phyloP scores from a whole-genome alignment of 2,797 vertebrate species.

The Platalea minor region DNA sequence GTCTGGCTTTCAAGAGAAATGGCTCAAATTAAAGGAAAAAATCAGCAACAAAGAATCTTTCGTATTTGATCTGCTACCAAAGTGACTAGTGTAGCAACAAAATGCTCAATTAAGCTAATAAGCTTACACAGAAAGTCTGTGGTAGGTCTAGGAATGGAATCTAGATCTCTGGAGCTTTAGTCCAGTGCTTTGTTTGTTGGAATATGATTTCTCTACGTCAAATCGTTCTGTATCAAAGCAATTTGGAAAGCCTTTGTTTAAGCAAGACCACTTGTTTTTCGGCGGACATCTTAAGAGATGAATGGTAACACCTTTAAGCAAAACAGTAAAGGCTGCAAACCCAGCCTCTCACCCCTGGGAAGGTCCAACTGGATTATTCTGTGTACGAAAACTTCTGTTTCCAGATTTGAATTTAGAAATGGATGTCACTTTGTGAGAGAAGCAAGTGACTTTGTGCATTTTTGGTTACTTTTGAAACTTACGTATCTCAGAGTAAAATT shows the following conservation, averaged over 20 bases:
- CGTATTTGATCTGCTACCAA: background rate
- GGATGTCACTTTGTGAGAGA: background rate
- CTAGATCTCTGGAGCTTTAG: background rate
- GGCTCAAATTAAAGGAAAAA: background rate
- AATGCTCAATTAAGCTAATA: background rate
- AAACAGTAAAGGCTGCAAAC: background rate
- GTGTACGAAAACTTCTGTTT: background rate
- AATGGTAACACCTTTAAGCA: background rate
- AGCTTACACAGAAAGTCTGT: background rate
- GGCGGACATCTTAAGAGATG: background rate
- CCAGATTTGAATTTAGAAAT: background rate
- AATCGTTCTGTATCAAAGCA: background rate
- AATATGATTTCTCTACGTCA: background rate
- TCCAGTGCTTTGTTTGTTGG: background rate
- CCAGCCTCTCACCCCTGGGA: background rate
- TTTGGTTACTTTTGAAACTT: background rate
- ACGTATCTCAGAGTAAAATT: background rate
- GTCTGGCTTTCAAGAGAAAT: background rate
- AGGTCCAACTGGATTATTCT: background rate
- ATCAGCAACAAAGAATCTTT: background rate
- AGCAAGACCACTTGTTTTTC: background rate
- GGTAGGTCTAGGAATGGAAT: background rate
- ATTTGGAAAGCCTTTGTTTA: background rate
- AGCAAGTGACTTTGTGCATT: background rate
- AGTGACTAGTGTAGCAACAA: background rate